A percentile compares a stretch with the other conserved stretches of the same genome.
Conservation (phyloP, 2,113 vertebrate species). For the Silurus glanis region DNA sequence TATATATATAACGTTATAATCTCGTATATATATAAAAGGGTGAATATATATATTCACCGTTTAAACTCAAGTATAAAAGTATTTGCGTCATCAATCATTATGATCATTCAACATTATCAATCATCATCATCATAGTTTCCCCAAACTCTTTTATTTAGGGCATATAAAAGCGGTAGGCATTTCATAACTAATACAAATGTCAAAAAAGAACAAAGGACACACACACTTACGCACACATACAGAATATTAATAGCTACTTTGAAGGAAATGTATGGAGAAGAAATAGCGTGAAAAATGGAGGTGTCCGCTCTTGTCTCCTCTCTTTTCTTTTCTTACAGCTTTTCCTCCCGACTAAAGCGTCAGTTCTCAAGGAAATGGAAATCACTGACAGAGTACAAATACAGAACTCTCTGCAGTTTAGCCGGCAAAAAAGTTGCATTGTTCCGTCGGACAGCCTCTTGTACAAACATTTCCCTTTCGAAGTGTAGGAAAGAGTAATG, state of each 20-base stretch:
- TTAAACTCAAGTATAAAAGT: too few relatives aligned
- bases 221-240: neutral
- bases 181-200: neutral
- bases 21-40: neutral
- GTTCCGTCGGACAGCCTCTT: constrained; percentile 7
- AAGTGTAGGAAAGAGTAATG: constrained; percentile 25
- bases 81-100: too few relatives aligned
- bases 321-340: neutral
- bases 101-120: neutral
- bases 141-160: neutral
- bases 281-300: constrained; percentile 51
- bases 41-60: too few relatives aligned
- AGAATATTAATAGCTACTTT: neutral
- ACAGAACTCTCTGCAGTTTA: neutral
- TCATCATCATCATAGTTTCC: neutral
- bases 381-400: constrained; percentile 27
- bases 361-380: constrained; percentile 44
- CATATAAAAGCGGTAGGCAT: neutral
- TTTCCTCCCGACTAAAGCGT: constrained; percentile 40
- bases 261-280: constrained; percentile 42
- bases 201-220: neutral
- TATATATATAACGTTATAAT: neutral
- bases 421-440: neutral
- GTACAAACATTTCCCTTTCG: constrained; percentile 22
- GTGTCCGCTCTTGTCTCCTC: constrained; percentile 9